Conservation (phyloP, 2,113 vertebrate species). For the Vulpes ferrilata region DNA sequence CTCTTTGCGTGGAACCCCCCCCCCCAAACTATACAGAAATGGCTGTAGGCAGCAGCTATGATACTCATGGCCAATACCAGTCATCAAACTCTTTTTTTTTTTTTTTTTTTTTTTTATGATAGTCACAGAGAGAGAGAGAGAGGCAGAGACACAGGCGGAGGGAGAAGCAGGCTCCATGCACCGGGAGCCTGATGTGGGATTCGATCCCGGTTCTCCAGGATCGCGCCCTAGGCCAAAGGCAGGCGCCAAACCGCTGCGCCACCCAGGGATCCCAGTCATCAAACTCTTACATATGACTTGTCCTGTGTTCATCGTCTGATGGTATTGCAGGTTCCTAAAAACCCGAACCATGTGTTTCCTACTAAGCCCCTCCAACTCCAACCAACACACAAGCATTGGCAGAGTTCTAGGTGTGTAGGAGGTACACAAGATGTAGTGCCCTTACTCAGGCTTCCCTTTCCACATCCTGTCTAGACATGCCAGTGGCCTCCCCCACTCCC, state of each 20-base stretch:
- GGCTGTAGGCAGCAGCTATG: background rate
- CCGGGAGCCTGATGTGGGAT: no score
- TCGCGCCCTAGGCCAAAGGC: no score
- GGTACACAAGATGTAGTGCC: background rate
- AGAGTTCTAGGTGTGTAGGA: background rate
- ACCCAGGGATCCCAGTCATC: no score
- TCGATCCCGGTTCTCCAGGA: no score
- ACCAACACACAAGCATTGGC: background rate
- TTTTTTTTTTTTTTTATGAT: no score
- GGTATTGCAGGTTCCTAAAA: background rate
- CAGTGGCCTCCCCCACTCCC: background rate
- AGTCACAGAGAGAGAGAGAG: no score
- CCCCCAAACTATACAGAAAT: background rate
- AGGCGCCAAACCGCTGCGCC: no score
- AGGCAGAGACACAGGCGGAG: no score
- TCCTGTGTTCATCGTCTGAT: background rate
- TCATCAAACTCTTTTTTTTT: background rate
- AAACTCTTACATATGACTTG: background rate
- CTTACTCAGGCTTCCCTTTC: background rate
- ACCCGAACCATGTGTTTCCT: background rate
- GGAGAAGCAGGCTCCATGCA: no score
- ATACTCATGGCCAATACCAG: background rate
- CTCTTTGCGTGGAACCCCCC: background rate
- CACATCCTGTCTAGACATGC: no score
- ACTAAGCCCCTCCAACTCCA: background rate